Base-by-base conservation (phyloP, 2,888 invertebrate species). In the Dicyrtomina minuta region DNA sequence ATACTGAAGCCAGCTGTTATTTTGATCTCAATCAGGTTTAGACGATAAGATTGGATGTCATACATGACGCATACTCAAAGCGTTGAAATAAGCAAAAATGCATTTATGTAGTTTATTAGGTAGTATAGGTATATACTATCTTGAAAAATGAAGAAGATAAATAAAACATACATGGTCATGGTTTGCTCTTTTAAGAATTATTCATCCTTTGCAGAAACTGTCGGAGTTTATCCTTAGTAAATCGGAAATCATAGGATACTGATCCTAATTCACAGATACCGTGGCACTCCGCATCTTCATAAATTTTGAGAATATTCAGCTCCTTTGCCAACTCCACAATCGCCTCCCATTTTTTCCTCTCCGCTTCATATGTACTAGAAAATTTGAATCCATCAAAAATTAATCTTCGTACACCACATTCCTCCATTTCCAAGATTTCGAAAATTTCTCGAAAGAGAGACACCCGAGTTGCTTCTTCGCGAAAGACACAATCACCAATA, bases 401-500 rank as follows among this genome's bases (percentile, higher is more conserved):
- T 24, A 68, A 68, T 17, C 68, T 22, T 20, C 51, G 61, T 15
- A 68, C 43, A 44, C 53, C 44, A 56, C 60, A 61, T 13, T 62
- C 55, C 3, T 51, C 55, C n/a, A 41, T 44, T 39, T n/a, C 61
- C 53, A 68, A 56, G 3, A 51, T 44, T 2, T 26, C 41, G 27
- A 53, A 53, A 24, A 68, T 55, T 1, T 68, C 49, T 13, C 39
- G 5, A 5, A 68, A 53, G 6, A 62, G 17, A n/a, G 39, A 17
- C n/a, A 68, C 13, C 41, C 43, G 33, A 22, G 39, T n/a, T 20
- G 62, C n/a, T 27, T 49, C 43, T 27, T 68, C 61, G 2, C 55
- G 61, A 20, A 62, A 68, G 22, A 68, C 15, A 41, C 68, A 68
- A 33, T 68, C 61, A 41, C 53, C 61, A n/a, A 68, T 20, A 62